Conservation (phyloP, 2,113 vertebrate species). For the Arenaria interpres region DNA sequence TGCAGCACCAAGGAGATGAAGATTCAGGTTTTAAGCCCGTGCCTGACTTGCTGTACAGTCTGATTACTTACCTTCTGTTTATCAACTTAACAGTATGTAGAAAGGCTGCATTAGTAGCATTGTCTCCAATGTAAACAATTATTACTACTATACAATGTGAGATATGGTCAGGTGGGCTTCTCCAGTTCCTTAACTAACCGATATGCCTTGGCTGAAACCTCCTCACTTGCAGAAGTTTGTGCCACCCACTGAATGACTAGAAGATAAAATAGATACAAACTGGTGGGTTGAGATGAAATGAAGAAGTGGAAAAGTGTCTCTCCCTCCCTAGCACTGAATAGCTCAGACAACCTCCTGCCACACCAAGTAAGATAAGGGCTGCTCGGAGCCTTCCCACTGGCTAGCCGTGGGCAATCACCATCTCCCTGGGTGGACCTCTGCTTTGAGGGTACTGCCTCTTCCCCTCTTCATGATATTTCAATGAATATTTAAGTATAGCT, state of each 20-base stretch:
- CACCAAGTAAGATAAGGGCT: not conserved
- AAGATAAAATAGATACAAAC: not conserved
- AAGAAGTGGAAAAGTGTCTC: not conserved
- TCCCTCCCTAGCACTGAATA: not conserved
- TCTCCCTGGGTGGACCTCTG: not conserved
- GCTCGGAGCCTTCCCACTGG: not conserved
- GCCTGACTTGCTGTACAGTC: not conserved
- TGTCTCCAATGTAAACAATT: not conserved
- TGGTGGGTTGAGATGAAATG: not conserved
- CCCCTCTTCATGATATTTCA: not conserved
- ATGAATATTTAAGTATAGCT: not conserved
- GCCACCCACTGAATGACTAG: not conserved
- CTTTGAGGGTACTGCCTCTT: not conserved
- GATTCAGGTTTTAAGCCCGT: not conserved
- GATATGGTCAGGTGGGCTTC: not conserved
- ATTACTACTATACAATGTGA: not conserved
- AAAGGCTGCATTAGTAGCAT: not conserved
- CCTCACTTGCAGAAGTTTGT: not conserved
- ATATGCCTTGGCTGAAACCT: not conserved
- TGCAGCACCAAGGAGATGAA: not conserved
- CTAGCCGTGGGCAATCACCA: fast-evolving
- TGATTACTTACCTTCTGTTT: not conserved
- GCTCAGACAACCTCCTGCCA: not conserved
- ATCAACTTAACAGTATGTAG: not conserved
- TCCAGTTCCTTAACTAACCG: not conserved